A percentile compares a stretch with the other conserved stretches of the same genome.
Evolutionary conservation across 35 echinoderm and acorn worm species (phyloP).

Genomic region (Lytechinus variegatus): DNA sequence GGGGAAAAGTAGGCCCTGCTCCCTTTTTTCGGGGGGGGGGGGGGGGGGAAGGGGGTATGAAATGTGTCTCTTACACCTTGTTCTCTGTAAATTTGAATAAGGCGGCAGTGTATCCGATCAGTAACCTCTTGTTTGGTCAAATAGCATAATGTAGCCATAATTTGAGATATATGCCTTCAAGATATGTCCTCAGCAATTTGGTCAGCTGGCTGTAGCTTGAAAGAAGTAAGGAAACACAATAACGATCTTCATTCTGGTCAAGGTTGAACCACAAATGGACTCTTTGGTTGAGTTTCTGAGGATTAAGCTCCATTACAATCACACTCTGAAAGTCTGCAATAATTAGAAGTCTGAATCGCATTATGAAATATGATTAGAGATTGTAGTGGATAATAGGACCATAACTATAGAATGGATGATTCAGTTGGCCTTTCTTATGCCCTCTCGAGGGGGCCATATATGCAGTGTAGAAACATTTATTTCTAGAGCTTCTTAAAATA

Average conservation of each 20-base stretch:
- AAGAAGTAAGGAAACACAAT: neutral
- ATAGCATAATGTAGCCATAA: neutral
- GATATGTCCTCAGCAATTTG: neutral
- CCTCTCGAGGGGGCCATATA: neutral
- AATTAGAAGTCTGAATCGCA: neutral
- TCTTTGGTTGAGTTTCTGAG: neutral
- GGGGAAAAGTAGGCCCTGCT: neutral
- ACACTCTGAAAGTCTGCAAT: neutral
- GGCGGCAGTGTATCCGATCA: neutral
- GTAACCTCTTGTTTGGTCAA: neutral
- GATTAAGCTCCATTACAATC: constrained; percentile 11
- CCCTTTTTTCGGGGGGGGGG: neutral
- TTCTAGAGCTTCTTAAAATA: constrained; percentile 4
- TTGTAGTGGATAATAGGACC: neutral
- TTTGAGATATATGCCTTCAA: constrained; percentile 1
- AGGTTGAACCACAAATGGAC: neutral
- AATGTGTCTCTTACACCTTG: neutral
- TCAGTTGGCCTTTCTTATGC: neutral
- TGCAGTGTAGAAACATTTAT: neutral
- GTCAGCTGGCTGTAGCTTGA: neutral
- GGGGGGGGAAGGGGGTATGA: neutral
- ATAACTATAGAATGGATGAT: neutral
- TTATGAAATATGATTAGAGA: neutral
- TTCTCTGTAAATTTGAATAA: neutral
- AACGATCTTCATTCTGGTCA: neutral